Percentiles rank a stretch among this genome's conserved stretches.
phyloP scores from a whole-genome alignment of 2,113 vertebrate species.

The Brachyhypopomus gauderio region DNA sequence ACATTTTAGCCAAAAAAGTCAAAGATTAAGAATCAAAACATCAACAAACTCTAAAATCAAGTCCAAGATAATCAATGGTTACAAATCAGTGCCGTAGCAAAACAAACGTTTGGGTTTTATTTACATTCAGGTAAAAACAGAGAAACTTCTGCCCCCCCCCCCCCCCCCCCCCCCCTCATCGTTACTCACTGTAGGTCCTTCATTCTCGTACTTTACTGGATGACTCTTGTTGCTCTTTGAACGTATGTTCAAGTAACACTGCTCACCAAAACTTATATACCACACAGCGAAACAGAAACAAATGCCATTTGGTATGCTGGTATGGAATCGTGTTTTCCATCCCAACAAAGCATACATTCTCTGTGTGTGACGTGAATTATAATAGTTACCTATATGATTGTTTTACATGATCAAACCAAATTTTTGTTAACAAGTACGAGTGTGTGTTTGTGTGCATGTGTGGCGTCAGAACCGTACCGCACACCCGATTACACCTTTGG shows the following conservation, averaged over 20 bases:
- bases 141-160: not conserved
- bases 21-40: constrained; percentile 55
- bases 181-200: constrained; percentile 14
- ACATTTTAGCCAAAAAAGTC: constrained; percentile 53
- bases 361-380: constrained; percentile 64
- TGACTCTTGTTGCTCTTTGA: not conserved
- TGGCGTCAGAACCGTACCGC: constrained; percentile 58
- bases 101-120: constrained; percentile 63
- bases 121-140: constrained; percentile 57
- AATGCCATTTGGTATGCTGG: constrained; percentile 64
- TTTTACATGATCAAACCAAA: constrained; percentile 50
- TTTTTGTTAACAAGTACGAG: not conserved
- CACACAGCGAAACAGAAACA: constrained; percentile 39
- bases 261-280: constrained; percentile 35
- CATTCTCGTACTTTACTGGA: not conserved
- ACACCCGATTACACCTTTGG: constrained; percentile 52
- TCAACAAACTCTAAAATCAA: constrained; percentile 38
- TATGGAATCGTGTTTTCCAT: constrained; percentile 55
- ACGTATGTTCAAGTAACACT: constrained; percentile 37
- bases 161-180: constrained; percentile 23
- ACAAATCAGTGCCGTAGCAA: constrained; percentile 67
- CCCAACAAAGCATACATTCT: constrained; percentile 72
- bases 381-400: constrained; percentile 57
- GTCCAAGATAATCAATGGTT: constrained; percentile 50
- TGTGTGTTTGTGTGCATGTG: constrained; percentile 16